These are phyloP conservation scores for Hydractinia symbiolongicarpus DNA, from an alignment of 30 jellyfish, hydroid and myxozoan genomes.

Conservation along the genomic window DNA sequence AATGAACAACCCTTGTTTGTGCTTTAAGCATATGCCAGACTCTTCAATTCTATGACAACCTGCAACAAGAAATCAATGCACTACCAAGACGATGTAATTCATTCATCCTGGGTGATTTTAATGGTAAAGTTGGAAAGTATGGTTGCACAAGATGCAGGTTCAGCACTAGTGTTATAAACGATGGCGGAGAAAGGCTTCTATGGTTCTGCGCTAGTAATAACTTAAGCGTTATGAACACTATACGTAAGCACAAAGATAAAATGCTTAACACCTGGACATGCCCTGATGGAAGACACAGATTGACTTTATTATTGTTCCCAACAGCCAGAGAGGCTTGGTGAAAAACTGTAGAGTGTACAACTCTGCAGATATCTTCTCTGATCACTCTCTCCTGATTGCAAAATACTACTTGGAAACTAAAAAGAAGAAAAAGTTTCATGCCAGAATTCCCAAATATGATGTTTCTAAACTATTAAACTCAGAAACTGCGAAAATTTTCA, in stretches of 20 bases:
- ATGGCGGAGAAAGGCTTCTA: slow-evolving; percentile 21
- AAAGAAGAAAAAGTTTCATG: neutral
- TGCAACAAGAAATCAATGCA: slow-evolving; percentile 8
- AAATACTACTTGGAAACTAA: neutral
- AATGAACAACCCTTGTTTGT: neutral
- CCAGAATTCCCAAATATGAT: neutral
- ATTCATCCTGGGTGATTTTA: slow-evolving; percentile 33
- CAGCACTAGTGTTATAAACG: slow-evolving; percentile 16
- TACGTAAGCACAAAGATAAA: neutral
- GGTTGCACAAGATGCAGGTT: slow-evolving; percentile 15
- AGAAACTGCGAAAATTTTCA: neutral
- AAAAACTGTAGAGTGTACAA: slow-evolving; percentile 1
- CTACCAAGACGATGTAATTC: slow-evolving; percentile 1
- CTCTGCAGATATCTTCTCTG: slow-evolving; percentile 14
- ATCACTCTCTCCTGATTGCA: neutral
- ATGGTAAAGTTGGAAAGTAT: slow-evolving; percentile 31
- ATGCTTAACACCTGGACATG: neutral
- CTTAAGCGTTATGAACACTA: neutral
- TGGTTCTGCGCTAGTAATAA: slow-evolving; percentile 16
- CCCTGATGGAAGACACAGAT: slow-evolving; percentile 18
- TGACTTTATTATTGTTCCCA: slow-evolving; percentile 11
- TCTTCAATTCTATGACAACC: slow-evolving; percentile 30
- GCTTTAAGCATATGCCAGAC: slow-evolving; percentile 33
- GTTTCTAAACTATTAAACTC: neutral
- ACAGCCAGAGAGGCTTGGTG: neutral